Percentiles rank a stretch among this genome's conserved stretches.
phyloP scores from a whole-genome alignment of 2,888 invertebrate species.

The Megalurothrips usitatus region DNA sequence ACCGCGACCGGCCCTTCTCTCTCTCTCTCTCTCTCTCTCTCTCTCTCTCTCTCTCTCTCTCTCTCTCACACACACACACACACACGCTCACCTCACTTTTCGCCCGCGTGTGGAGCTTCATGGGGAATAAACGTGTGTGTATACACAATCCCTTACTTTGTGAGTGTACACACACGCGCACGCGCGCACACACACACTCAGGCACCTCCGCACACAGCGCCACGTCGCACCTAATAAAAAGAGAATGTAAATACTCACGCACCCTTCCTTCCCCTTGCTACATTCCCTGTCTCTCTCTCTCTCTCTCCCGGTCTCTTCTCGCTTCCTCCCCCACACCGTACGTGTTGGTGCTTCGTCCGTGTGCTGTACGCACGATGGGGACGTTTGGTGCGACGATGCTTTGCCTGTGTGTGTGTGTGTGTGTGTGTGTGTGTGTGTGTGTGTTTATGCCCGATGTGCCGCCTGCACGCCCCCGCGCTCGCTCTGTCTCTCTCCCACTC shows the following conservation, averaged over 20 bases:
- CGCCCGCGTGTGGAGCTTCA: neutral
- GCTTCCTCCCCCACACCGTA: neutral
- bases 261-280: neutral
- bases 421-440: too few species aligned
- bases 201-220: neutral
- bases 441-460: too few species aligned
- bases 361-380: neutral
- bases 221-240: conserved; percentile 23
- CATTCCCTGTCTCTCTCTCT: neutral
- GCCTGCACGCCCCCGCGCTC: too few species aligned
- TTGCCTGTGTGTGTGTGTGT: too few species aligned
- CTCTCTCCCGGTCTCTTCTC: neutral
- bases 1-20: too few species aligned
- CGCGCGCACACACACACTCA: neutral
- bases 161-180: neutral
- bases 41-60: too few species aligned
- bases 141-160: neutral
- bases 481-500: neutral
- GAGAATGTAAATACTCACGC: conserved; percentile 22
- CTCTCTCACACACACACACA: too few species aligned
- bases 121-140: conserved; percentile 18
- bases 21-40: too few species aligned
- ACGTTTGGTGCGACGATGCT: too few species aligned
- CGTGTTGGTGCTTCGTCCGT: neutral
- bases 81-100: too few species aligned